Evolutionary conservation across 2,888 invertebrate genomes (phyloP).

Genomic region (Hololepta plana): DNA sequence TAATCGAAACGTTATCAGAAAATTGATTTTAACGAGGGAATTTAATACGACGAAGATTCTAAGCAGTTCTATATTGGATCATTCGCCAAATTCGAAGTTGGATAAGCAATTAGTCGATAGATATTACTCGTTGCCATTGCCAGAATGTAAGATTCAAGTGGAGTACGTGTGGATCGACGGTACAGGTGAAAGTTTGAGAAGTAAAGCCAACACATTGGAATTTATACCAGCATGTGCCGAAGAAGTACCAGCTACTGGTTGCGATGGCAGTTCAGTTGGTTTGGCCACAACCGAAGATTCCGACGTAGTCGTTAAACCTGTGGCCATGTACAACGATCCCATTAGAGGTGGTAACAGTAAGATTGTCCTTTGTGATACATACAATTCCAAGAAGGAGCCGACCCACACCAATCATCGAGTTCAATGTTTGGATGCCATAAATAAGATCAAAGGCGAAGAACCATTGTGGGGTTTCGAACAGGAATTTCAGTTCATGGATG

Average conservation of each 20-base stretch:
- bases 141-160: constrained; percentile 38
- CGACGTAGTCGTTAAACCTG: constrained; percentile 58
- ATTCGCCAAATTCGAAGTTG: background rate
- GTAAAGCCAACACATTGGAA: constrained; percentile 51
- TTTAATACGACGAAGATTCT: too few relatives aligned
- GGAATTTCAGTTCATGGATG: constrained; percentile 37
- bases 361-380: constrained; percentile 61
- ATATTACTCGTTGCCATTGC: constrained; percentile 12
- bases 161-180: constrained; percentile 67
- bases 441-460: constrained; percentile 28
- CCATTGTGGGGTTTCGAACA: constrained; percentile 64
- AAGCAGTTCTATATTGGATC: too few relatives aligned
- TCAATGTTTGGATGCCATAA: constrained; percentile 18
- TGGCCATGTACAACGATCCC: constrained; percentile 64
- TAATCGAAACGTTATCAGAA: too few relatives aligned
- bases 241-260: constrained; percentile 59
- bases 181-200: constrained; percentile 45
- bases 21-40: too few relatives aligned
- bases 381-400: constrained; percentile 41
- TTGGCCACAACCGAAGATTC: constrained; percentile 49
- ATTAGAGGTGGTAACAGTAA: constrained; percentile 57
- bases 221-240: constrained; percentile 36
- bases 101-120: constrained; percentile 2
- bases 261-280: constrained; percentile 54
- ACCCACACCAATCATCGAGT: constrained; percentile 23